Percentiles rank a stretch among this genome's conserved stretches.
These are phyloP conservation scores for Hypanus sabinus DNA, from an alignment of 2,113 vertebrate species.

Conservation along the genomic window DNA sequence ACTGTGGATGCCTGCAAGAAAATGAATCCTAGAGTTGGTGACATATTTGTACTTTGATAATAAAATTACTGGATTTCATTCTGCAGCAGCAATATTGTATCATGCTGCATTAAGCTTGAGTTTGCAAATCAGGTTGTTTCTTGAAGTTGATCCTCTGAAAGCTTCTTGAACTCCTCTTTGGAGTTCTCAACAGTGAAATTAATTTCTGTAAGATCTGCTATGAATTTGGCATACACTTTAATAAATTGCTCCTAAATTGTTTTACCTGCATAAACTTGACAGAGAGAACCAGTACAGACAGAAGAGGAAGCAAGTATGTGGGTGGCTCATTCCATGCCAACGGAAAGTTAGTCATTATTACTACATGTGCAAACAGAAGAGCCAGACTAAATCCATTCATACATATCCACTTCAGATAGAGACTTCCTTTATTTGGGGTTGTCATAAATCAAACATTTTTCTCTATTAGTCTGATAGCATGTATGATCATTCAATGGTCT, in stretches of 20 bases:
- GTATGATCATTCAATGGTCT: neutral
- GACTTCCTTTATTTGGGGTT: neutral
- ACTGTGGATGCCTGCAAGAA: no score
- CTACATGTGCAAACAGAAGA: constrained; percentile 33
- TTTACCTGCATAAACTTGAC: constrained; percentile 32
- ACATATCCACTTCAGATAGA: neutral
- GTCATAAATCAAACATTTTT: neutral
- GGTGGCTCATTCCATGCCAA: constrained; percentile 26
- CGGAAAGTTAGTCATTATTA: constrained; percentile 24
- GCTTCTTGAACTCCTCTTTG: neutral
- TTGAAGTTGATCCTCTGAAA: neutral
- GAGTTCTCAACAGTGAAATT: neutral
- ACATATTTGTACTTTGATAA: no score
- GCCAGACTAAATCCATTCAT: constrained; percentile 32
- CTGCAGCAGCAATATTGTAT: neutral
- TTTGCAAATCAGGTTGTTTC: neutral
- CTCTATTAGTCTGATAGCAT: neutral
- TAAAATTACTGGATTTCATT: no score
- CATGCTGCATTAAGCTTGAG: no score
- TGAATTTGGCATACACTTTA: neutral
- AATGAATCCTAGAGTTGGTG: no score
- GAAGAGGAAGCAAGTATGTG: constrained; percentile 13
- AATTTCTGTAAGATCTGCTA: neutral
- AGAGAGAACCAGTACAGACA: constrained; percentile 16
- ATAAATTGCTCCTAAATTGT: neutral